Evolutionary conservation across 2,113 vertebrate species (phyloP), one percentile per base, ranked within the genome.

Genomic region (Antechinus flavipes): DNA sequence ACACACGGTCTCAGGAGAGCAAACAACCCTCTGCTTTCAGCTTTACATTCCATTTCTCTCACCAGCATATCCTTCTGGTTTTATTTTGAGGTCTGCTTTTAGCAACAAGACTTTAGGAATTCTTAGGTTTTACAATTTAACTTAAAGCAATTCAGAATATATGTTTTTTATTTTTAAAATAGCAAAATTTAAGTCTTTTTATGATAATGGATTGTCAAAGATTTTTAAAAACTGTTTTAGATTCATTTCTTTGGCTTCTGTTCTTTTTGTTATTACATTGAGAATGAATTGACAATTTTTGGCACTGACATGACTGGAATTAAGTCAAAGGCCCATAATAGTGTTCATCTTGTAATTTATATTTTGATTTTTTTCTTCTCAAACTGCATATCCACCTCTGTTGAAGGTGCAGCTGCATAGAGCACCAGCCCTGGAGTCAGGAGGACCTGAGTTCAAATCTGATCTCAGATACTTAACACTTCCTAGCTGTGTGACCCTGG

Each of bases 161-260:
- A 61, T 61, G 8, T 30, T 61, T 61, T 27, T 61, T 4, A 61
- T 61, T 10, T 2, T 61, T 30, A 61, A 35, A 35, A 23, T 8
- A 84, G n/a, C 19, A 42, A 84, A 16, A 23, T 42, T 84, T 22
- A 8, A 42, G 1, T 89, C 55, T 96, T 96, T 94, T 91, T 91
- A 92, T 95, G 93, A 89, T 94, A 84, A 27, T 93, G 93, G 95
- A 54, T 23, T 90, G 52, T 89, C 26, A 91, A 94, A 94, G 10
- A 0, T n/a, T 30, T 92, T 95, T 91, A 56, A 2, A 61, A 42
- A 92, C 92, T 93, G 50, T 96, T 58, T 92, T 91, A 90, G 91
- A 55, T 96, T 93, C 27, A 91, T 30, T 22, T n/a, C 8, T 93
- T 90, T 94, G 46, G 0, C 91, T 96, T 90, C 14, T 49, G 25